Evolutionary conservation across 2,113 vertebrate species (phyloP), one percentile per base, ranked within the genome.

Genomic region (Aptenodytes patagonicus): DNA sequence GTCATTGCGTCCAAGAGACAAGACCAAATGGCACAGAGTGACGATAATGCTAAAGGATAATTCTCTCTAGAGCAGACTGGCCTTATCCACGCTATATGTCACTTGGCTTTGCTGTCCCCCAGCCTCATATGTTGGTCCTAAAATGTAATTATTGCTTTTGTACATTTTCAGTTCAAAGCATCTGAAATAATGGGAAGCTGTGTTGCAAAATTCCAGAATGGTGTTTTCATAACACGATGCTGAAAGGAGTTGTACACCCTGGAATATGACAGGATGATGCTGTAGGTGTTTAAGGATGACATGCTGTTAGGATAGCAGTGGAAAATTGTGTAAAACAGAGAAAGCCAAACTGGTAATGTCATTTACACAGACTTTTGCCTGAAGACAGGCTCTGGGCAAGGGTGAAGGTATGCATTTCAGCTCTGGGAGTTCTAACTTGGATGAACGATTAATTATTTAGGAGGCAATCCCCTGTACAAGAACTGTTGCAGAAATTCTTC

Each of bases 11-110:
- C 28, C 31, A 66, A 49, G 31, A 89, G 29, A 38, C 47, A 47
- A 60, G 17, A 65, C 46, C 72, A 87, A 77, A 77, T 21, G 46
- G 14, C 46, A 28, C 1, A 2, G n/a, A 49, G 25, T 51, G 40
- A 54, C 58, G 21, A 9, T 22, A 49, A 38, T 21, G 34, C 28
- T 73, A 18, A 79, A 62, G 38, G 14, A 40, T 54, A 44, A 73
- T 80, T 76, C 7, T 51, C 26, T 40, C 31, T 36, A 18, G n/a
- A 86, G 31, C 31, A 83, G 22, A 15, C 16, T 69, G 62, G 26
- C 13, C 1, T 55, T n/a, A 47, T 24, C 26, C 32, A 13, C 0
- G 2, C 54, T 65, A 3, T 38, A 12, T 17, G 6, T 40, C 0
- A 0, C 36, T 77, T 47, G 40, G 11, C 10, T 91, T 91, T 91